Percentiles rank a stretch among this genome's conserved stretches.
phyloP scores from a whole-genome alignment of 2,888 invertebrate species.

The Cerastis leucographa region DNA sequence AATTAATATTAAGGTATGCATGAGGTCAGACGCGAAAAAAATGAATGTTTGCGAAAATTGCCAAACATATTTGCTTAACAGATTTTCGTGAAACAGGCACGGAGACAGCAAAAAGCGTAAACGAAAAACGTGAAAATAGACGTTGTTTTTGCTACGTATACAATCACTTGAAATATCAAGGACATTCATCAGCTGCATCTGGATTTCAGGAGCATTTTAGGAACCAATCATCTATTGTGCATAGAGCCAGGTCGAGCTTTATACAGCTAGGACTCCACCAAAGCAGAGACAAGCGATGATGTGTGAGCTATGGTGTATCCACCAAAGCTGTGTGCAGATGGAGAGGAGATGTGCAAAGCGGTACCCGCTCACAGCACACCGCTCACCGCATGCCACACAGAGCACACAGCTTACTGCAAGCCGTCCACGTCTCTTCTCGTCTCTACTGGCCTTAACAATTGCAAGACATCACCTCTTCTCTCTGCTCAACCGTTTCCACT shows the following conservation, averaged over 20 bases:
- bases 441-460: too few species aligned
- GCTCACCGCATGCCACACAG: too few species aligned
- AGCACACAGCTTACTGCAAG: too few species aligned
- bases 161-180: neutral
- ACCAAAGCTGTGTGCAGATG: too few species aligned
- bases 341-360: too few species aligned
- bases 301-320: too few species aligned
- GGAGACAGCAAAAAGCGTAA: slow-evolving; percentile 26
- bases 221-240: neutral
- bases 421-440: too few species aligned
- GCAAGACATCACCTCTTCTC: too few species aligned
- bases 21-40: slow-evolving; percentile 56
- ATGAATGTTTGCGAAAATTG: slow-evolving; percentile 61
- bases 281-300: too few species aligned
- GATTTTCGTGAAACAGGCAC: slow-evolving; percentile 34
- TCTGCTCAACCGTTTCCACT: too few species aligned
- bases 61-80: slow-evolving; percentile 51
- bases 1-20: slow-evolving; percentile 67
- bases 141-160: slow-evolving; percentile 1
- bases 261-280: neutral
- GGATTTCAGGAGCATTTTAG: slow-evolving; percentile 7
- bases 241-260: neutral
- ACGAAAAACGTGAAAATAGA: neutral
- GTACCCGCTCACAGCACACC: too few species aligned
- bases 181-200: neutral